Percentiles rank a stretch among this genome's conserved stretches.
Conservation (phyloP, 2,888 invertebrate species). For the Andricus quercusramuli region DNA sequence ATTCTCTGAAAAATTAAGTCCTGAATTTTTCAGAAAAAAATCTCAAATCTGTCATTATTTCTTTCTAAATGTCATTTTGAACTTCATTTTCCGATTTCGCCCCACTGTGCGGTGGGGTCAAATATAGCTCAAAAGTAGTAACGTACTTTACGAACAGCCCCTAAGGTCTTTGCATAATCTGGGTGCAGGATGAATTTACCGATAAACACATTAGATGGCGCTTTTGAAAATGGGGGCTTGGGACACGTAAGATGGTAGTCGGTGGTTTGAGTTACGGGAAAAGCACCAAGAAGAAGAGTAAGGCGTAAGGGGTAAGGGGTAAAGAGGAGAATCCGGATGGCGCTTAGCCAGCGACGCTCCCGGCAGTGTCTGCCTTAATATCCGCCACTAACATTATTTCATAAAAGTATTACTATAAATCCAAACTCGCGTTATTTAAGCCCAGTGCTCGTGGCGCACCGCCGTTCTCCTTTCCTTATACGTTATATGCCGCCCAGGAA, state of each 20-base stretch:
- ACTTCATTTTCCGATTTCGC: too few species aligned
- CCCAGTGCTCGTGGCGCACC: slow-evolving; percentile 64
- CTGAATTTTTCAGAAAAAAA: too few species aligned
- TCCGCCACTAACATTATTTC: slow-evolving; percentile 79
- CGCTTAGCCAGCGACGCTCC: slow-evolving; percentile 70
- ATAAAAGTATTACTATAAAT: slow-evolving; percentile 79
- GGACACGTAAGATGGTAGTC: slow-evolving; percentile 52
- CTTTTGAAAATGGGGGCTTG: slow-evolving; percentile 42
- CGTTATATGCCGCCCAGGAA: slow-evolving; percentile 48
- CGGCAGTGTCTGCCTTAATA: slow-evolving; percentile 77
- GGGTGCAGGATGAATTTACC: slow-evolving; percentile 4
- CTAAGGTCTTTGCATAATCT: neutral
- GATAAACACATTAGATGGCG: slow-evolving; percentile 39
- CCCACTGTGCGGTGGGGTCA: too few species aligned
- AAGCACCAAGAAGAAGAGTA: slow-evolving; percentile 45
- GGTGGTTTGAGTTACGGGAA: slow-evolving; percentile 66
- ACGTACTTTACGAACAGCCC: too few species aligned
- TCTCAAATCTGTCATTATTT: too few species aligned
- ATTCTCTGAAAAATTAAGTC: too few species aligned
- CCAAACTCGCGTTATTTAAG: slow-evolving; percentile 78
- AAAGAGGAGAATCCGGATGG: slow-evolving; percentile 66
- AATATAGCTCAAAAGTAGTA: too few species aligned
- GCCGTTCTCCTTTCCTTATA: slow-evolving; percentile 65
- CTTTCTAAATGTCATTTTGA: too few species aligned
- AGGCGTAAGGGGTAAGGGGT: slow-evolving; percentile 40